Evolutionary conservation across 2,113 vertebrate species (phyloP).

Genomic region (Tyto alba): DNA sequence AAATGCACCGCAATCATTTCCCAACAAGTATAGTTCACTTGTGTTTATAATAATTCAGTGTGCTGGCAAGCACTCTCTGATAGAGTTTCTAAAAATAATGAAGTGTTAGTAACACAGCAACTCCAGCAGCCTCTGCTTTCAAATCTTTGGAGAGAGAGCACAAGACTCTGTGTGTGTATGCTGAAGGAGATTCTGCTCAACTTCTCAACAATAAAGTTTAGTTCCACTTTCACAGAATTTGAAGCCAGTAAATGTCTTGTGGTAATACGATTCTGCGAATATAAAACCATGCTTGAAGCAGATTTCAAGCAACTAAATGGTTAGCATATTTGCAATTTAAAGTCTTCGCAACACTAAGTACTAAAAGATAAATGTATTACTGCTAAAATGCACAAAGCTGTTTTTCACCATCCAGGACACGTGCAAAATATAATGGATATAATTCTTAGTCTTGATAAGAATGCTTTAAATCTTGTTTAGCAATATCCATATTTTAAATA

Average conservation of each 20-base stretch:
- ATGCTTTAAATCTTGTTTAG: background rate
- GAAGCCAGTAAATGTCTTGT: background rate
- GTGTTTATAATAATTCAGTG: background rate
- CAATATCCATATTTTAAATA: background rate
- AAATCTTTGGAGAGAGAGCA: background rate
- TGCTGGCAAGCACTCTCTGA: background rate
- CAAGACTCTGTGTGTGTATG: accelerated
- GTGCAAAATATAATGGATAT: background rate
- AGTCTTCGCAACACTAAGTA: background rate
- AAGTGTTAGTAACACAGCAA: background rate
- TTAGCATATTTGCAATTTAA: background rate
- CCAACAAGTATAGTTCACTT: background rate
- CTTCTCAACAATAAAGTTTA: too few relatives aligned
- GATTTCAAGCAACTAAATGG: background rate
- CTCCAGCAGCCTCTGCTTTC: background rate
- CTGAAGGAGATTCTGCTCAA: background rate
- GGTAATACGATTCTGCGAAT: background rate
- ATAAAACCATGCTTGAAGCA: background rate
- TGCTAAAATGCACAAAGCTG: background rate
- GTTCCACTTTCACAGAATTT: background rate
- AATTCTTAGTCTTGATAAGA: background rate
- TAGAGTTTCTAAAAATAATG: background rate
- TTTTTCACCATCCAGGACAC: background rate
- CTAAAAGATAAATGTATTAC: too few relatives aligned
- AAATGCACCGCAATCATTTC: accelerated